phyloP scores from a whole-genome alignment of 1,140 invertebrate genomes.

The Micrasema longulum region DNA sequence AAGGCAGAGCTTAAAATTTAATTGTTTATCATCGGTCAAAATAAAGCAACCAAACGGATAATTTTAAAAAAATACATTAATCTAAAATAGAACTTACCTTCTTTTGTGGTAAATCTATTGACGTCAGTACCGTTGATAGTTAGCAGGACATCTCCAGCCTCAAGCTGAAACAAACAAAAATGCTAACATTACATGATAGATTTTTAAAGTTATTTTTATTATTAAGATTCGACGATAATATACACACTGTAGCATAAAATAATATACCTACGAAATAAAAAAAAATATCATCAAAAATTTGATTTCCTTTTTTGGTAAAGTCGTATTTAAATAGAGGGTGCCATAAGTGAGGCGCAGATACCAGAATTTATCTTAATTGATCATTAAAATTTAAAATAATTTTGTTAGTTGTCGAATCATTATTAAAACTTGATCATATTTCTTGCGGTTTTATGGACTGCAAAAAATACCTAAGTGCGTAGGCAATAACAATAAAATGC shows the following conservation, averaged over 20 bases:
- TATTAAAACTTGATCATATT: background rate
- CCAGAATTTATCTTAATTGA: background rate
- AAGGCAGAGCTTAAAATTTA: no score
- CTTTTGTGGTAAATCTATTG: constrained; percentile 89
- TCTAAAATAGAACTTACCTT: constrained; percentile 74
- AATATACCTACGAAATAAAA: background rate
- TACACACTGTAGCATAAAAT: background rate
- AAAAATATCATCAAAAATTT: no score
- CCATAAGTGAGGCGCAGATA: background rate
- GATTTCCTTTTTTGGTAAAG: no score
- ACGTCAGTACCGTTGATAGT: constrained; percentile 94
- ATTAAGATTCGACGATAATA: no score
- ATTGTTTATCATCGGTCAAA: no score
- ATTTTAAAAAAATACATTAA: no score
- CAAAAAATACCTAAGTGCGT: constrained; percentile 2
- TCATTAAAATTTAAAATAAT: background rate
- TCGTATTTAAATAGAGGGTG: no score
- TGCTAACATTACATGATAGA: no score
- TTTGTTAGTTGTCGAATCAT: background rate
- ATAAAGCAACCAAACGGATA: no score
- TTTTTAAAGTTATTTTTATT: no score
- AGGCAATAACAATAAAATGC: constrained; percentile 10
- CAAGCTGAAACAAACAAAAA: constrained; percentile 78
- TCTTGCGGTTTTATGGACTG: background rate
- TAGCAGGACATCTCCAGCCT: constrained; percentile 92